These are phyloP conservation scores for Morone saxatilis DNA, from an alignment of 2,113 vertebrate species.

Conservation along the genomic window DNA sequence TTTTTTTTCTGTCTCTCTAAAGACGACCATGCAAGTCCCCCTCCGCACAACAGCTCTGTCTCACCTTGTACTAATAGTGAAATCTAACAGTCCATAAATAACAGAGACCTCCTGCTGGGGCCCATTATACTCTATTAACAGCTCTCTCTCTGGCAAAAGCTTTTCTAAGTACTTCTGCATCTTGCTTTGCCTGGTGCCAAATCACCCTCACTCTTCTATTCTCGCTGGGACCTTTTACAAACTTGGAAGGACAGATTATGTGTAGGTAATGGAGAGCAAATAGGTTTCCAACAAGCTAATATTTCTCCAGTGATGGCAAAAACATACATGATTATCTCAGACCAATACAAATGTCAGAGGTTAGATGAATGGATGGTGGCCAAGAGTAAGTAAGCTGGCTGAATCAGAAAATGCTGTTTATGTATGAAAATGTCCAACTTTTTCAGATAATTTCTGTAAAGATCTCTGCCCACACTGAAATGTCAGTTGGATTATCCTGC, in stretches of 20 bases:
- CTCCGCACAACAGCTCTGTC: slow-evolving; percentile 23
- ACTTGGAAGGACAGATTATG: slow-evolving; percentile 51
- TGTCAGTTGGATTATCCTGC: no score
- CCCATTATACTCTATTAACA: slow-evolving; percentile 67
- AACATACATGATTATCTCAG: slow-evolving; percentile 45
- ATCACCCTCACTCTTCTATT: slow-evolving; percentile 15
- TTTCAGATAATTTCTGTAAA: background rate
- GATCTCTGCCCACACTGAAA: no score
- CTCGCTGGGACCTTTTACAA: slow-evolving; percentile 58
- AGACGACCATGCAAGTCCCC: slow-evolving; percentile 18
- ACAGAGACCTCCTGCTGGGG: slow-evolving; percentile 53
- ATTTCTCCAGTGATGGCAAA: slow-evolving; percentile 38
- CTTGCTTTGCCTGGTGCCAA: slow-evolving; percentile 50
- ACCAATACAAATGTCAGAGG: slow-evolving; percentile 31
- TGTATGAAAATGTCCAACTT: background rate
- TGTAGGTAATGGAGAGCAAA: slow-evolving; percentile 50
- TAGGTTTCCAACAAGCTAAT: slow-evolving; percentile 43
- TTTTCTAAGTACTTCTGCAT: slow-evolving; percentile 52
- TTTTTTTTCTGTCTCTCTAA: slow-evolving; percentile 19
- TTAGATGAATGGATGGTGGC: background rate
- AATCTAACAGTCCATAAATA: slow-evolving; percentile 71
- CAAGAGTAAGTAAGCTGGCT: background rate
- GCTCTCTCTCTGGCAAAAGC: slow-evolving; percentile 52
- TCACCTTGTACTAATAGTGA: slow-evolving; percentile 68
- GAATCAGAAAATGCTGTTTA: background rate